Conservation (phyloP, 2,888 invertebrate genomes). For the Tiphia femorata region DNA sequence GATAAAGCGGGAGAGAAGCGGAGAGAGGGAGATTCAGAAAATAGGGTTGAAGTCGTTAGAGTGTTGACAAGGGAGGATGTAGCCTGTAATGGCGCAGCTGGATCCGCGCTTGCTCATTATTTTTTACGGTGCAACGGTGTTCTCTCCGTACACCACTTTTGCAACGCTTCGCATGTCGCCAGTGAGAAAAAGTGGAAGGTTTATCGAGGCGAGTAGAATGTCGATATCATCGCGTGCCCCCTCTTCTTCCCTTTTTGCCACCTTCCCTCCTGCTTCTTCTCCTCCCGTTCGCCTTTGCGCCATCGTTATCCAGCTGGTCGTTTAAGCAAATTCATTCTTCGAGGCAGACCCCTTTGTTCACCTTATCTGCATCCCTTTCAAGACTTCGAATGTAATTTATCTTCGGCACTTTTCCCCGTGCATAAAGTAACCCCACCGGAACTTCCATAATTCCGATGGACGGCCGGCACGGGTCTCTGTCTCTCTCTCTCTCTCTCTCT, state of each 20-base stretch:
- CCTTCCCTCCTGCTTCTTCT: not conserved
- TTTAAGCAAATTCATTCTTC: not conserved
- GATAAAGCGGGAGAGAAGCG: not conserved
- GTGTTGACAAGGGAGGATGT: slow-evolving; percentile 22
- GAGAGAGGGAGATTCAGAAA: slow-evolving; percentile 3
- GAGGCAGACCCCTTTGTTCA: not conserved
- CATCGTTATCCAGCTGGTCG: not conserved
- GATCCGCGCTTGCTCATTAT: slow-evolving; percentile 10
- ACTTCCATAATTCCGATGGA: not conserved
- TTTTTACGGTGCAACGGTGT: not conserved
- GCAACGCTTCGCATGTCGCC: too few relatives aligned
- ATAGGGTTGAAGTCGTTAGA: slow-evolving; percentile 34
- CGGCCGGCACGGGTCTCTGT: slow-evolving; percentile 21
- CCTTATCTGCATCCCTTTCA: slow-evolving; percentile 16
- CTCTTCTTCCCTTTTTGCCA: not conserved
- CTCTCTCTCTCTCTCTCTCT: too few relatives aligned
- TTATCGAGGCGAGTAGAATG: too few relatives aligned
- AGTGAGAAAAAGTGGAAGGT: too few relatives aligned
- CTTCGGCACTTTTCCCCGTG: slow-evolving; percentile 9
- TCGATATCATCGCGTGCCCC: not conserved
- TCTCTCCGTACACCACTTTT: too few relatives aligned
- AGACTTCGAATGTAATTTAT: slow-evolving; percentile 34
- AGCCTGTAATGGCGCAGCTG: slow-evolving; percentile 27
- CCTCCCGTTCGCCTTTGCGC: not conserved
- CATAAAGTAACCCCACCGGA: not conserved